Evolutionary conservation across 2,797 vertebrate species (phyloP).

Genomic region (Catostomus latipinnis): DNA sequence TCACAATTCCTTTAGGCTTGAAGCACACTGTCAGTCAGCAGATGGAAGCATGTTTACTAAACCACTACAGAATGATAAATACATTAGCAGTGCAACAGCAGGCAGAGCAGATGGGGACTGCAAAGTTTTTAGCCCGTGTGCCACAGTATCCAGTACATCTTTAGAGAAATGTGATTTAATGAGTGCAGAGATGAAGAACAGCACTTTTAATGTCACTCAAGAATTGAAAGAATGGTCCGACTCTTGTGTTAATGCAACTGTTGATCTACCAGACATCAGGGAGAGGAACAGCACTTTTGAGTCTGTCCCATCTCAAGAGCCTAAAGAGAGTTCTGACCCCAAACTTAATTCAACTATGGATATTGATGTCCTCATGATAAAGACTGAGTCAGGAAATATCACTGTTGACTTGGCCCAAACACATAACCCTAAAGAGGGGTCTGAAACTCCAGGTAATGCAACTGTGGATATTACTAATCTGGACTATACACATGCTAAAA

Average conservation of each 20-base stretch:
- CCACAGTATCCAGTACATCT: not conserved
- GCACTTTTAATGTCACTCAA: conserved; percentile 44
- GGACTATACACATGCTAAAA: not conserved
- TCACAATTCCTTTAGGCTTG: conserved; percentile 13
- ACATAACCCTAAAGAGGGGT: conserved; percentile 6
- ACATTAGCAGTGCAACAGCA: not conserved
- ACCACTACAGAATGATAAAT: conserved; percentile 21
- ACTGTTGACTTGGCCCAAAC: conserved; percentile 17
- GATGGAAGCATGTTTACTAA: conserved; percentile 20
- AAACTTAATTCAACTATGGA: conserved; percentile 35
- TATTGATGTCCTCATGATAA: not conserved
- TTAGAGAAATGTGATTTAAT: conserved; percentile 21
- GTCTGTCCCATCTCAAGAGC: conserved; percentile 18
- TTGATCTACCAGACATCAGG: not conserved
- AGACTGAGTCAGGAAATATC: conserved; percentile 4
- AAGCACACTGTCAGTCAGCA: not conserved
- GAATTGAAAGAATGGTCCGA: conserved; percentile 37
- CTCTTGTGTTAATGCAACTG: conserved; percentile 30
- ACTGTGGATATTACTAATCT: conserved; percentile 19
- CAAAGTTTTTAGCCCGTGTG: not conserved
- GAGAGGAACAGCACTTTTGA: conserved; percentile 27
- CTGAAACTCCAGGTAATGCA: not conserved
- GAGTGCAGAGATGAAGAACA: conserved; percentile 26
- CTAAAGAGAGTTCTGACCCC: conserved; percentile 1
- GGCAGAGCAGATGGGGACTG: not conserved